Conservation (phyloP, 1,140 invertebrate species). For the Drosophila simulans region DNA sequence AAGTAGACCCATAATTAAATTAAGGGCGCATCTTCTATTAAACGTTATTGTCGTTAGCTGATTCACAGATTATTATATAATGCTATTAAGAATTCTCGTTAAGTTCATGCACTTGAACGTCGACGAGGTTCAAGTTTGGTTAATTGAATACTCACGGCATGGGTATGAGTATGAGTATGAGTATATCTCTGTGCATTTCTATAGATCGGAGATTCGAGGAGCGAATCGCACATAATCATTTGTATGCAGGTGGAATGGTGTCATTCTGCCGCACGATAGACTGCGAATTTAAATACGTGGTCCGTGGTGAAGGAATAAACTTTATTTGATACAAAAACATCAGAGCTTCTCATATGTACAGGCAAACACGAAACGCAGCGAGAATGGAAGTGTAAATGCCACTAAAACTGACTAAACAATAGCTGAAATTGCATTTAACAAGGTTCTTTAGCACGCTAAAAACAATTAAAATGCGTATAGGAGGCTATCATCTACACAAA, state of each 20-base stretch:
- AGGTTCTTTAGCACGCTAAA: conserved; percentile 54
- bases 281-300: conserved; percentile 34
- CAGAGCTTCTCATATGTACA: conserved; percentile 50
- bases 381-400: conserved; percentile 50
- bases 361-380: conserved; percentile 47
- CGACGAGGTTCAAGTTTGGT: conserved; percentile 32
- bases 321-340: conserved; percentile 52
- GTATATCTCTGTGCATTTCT: conserved; percentile 11
- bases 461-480: conserved; percentile 42
- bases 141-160: background rate
- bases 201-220: conserved; percentile 6
- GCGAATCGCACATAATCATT: conserved; percentile 22
- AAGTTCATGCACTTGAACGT: conserved; percentile 5
- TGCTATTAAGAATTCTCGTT: conserved; percentile 2
- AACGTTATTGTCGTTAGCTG: background rate
- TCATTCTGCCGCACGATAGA: conserved; percentile 27
- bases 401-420: conserved; percentile 55
- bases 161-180: conserved; percentile 2
- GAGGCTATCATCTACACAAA: conserved; percentile 21
- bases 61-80: conserved; percentile 10
- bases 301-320: conserved; percentile 41
- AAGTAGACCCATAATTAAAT: background rate
- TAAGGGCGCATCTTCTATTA: background rate
- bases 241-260: conserved; percentile 39
- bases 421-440: conserved; percentile 53